Evolutionary conservation across 2,888 invertebrate species (phyloP).

Genomic region (Leptogaster cylindrica): DNA sequence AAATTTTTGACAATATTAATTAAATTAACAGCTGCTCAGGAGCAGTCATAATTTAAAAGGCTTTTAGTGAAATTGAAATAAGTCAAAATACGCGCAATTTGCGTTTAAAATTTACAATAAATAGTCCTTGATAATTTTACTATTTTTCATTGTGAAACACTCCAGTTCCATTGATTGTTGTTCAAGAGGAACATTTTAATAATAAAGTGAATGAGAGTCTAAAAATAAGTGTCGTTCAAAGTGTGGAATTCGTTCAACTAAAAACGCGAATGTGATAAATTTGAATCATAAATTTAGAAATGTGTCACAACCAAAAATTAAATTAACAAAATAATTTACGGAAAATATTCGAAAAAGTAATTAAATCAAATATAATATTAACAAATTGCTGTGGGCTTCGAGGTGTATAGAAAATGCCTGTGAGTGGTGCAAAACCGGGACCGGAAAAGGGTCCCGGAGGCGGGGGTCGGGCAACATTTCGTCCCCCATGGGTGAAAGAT

Average conservation of each 20-base stretch:
- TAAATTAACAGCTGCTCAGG: slow-evolving; percentile 18
- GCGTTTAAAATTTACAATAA: too few relatives aligned
- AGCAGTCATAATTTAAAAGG: not conserved
- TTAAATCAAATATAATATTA: slow-evolving; percentile 36
- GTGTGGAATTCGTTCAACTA: too few relatives aligned
- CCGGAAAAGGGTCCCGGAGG: slow-evolving; percentile 50
- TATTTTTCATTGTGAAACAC: not conserved
- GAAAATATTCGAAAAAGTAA: slow-evolving; percentile 8
- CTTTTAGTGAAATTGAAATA: not conserved
- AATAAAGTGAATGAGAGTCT: too few relatives aligned
- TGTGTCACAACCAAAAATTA: not conserved
- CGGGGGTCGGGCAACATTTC: slow-evolving; percentile 68
- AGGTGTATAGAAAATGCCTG: slow-evolving; percentile 55
- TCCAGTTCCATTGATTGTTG: not conserved
- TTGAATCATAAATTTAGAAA: not conserved
- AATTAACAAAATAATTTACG: not conserved
- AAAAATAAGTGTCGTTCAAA: not conserved
- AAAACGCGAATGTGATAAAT: too few relatives aligned
- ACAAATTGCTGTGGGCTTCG: too few relatives aligned
- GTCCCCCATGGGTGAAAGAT: slow-evolving; percentile 76
- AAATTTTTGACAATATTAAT: slow-evolving; percentile 14
- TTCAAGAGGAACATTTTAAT: not conserved
- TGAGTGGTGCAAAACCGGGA: slow-evolving; percentile 52
- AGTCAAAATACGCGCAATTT: not conserved
- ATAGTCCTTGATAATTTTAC: too few relatives aligned